Base-by-base conservation (phyloP, 2,888 invertebrate genomes). In the Drosophila prostipennis region DNA sequence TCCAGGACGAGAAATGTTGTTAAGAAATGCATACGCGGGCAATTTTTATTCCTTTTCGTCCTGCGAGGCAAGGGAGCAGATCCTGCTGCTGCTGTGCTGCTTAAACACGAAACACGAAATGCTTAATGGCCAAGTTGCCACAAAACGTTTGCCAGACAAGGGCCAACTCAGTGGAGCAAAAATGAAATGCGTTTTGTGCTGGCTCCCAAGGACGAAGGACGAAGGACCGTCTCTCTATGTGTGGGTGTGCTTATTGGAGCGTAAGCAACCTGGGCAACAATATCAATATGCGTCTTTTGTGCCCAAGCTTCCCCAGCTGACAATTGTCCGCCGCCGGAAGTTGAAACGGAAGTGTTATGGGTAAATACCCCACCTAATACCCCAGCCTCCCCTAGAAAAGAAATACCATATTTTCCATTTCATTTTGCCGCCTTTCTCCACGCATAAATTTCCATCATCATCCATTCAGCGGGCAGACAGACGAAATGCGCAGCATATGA, bases 121-220 rank as follows among this genome's bases (percentile, higher is more conserved):
- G 88, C 86, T 87, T 87, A 81, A 81, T 81, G 77, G 77, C 86
- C 54, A 85, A 85, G 87, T 85, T 81, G 86, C 82, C 85, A 74
- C 88, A 85, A 85, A 81, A 81, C 85, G 77, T 73, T 73, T 79
- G 72, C 43, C 63, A 74, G 69, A 77, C 73, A 72, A 55, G 59
- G 70, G 67, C 58, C 77, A 48, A 70, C 55, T 52, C 81, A 81
- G 51, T 74, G 86, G 75, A 77, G 86, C 80, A 81, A 87, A 87
- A 85, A 65, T 73, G 75, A 87, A 84, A 87, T 78, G 84, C 87
- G 87, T 87, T 69, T 78, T 74, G 46, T 59, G 74, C 51, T 59
- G 74, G 81, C 72, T 72, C 60, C 58, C 23, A 60, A 49, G 37
- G 59, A 52, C 48, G 40, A 40, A 16, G 40, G 40, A 40, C 59